Percentiles rank a stretch among this genome's conserved stretches.
Conservation (phyloP, 2,797 vertebrate species). For the Heterohyrax brucei region DNA sequence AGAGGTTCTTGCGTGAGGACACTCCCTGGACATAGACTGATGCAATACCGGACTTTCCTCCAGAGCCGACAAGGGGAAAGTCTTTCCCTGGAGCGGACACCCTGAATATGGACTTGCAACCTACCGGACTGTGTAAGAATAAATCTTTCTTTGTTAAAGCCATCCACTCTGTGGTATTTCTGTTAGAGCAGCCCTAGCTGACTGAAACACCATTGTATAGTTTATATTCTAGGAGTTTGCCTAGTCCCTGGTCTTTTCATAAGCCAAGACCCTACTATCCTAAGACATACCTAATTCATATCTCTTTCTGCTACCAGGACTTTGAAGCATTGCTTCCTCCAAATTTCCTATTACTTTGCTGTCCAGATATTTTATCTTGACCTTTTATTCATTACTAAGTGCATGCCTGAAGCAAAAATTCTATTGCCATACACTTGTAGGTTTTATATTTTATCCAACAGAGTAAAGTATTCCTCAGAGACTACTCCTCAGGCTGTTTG, state of each 20-base stretch:
- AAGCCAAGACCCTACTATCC: neutral
- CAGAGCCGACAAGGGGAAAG: too few species aligned
- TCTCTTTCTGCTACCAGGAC: neutral
- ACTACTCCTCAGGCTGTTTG: neutral
- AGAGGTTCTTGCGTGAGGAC: too few species aligned
- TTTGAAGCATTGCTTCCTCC: neutral
- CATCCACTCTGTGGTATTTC: too few species aligned
- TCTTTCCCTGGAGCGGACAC: too few species aligned
- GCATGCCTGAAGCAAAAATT: constrained; percentile 27
- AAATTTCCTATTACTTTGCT: constrained; percentile 32
- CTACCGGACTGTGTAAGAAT: too few species aligned
- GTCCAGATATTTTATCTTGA: neutral
- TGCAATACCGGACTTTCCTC: too few species aligned
- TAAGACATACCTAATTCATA: neutral
- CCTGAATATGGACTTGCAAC: too few species aligned
- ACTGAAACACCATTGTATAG: neutral
- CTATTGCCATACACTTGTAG: neutral
- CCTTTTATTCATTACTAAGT: constrained; percentile 29
- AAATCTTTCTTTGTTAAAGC: too few species aligned
- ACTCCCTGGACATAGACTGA: too few species aligned
- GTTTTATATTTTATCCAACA: constrained; percentile 2
- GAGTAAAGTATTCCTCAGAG: neutral
- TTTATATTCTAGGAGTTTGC: neutral
- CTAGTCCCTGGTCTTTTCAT: neutral
- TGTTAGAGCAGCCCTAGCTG: too few species aligned